Base-by-base conservation (phyloP, 2,113 vertebrate genomes). In the Delphinus delphis region DNA sequence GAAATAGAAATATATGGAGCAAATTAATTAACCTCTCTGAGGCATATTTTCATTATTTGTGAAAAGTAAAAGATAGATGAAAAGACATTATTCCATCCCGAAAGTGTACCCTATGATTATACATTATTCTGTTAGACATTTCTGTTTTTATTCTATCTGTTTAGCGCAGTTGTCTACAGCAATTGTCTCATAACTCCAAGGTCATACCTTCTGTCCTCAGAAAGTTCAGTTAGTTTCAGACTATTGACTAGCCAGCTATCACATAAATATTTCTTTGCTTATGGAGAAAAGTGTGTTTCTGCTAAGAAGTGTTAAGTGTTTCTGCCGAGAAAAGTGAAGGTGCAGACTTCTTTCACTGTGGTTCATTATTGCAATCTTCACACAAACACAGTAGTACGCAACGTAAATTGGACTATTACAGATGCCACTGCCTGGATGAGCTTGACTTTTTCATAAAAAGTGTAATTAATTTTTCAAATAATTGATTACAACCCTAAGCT, bases 221-320 rank as follows among this genome's bases (percentile, higher is more conserved):
- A 88, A 95, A 80, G 44, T 77, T 85, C 23, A 41, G 13, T 95
- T 60, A 70, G 25, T 67, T 90, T 90, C 50, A 63, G 3, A 44
- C 28, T 74, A 10, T 53, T 76, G 44, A 90, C 28, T 68, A 90
- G 73, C 23, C 36, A 90, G 2, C 8, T 9, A 62, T 67, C 38
- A 89, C n/a, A 74, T 87, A 83, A 86, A 73, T 79, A 36, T 88
- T 33, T 38, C 26, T 76, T 90, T 74, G 31, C 12, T 53, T 85
- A 28, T 36, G 81, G 53, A 15, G n/a, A 94, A 87, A 95, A 83
- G 47, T 94, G 36, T 47, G 63, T 85, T 91, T 94, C 88, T 94
- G n/a, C 23, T 47, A n/a, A 79, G 28, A 68, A 80, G 38, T 44
- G 6, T 77, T 77, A 87, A 94, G 36, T 44, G 70, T 85, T 90